A percentile compares a stretch with the other conserved stretches of the same genome.
These are phyloP conservation scores for Mythimna ferrago DNA, from an alignment of 2,888 invertebrate genomes.

Conservation along the genomic window DNA sequence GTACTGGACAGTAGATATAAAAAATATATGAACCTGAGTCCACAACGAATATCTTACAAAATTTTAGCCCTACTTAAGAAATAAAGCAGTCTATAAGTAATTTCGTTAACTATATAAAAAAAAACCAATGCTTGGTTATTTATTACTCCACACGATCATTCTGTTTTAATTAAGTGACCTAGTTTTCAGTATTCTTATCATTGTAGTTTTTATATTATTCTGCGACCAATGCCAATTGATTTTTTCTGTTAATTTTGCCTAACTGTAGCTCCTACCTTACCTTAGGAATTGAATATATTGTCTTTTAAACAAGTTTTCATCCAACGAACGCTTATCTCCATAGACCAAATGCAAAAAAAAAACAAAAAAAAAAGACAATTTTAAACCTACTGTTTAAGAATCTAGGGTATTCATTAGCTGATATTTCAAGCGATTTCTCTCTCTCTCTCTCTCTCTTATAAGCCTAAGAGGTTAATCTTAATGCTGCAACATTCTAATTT, in stretches of 20 bases:
- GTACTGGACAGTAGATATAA: too few relatives aligned
- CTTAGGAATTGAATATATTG: background rate
- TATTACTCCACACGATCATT: constrained; percentile 26
- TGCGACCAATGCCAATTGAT: background rate
- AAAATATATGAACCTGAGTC: too few relatives aligned
- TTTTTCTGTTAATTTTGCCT: background rate
- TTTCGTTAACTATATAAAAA: background rate
- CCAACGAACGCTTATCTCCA: too few relatives aligned
- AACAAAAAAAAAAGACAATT: too few relatives aligned
- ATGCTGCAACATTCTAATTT: constrained; percentile 6
- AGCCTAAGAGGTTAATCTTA: background rate
- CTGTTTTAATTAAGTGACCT: constrained; percentile 30
- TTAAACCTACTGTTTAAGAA: too few relatives aligned
- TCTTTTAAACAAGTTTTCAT: background rate
- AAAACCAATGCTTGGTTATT: constrained; percentile 7
- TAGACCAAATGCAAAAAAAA: too few relatives aligned
- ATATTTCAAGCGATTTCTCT: too few relatives aligned
- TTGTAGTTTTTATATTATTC: constrained; percentile 2
- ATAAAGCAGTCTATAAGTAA: background rate
- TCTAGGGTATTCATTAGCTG: too few relatives aligned
- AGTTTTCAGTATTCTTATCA: constrained; percentile 44
- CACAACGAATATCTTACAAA: too few relatives aligned
- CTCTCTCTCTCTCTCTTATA: too few relatives aligned
- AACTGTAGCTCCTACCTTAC: background rate
- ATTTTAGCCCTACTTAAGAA: too few relatives aligned